Percentiles rank a stretch among this genome's conserved stretches.
These are phyloP conservation scores for Camelus bactrianus DNA, from an alignment of 2,113 vertebrate genomes.

Conservation along the genomic window DNA sequence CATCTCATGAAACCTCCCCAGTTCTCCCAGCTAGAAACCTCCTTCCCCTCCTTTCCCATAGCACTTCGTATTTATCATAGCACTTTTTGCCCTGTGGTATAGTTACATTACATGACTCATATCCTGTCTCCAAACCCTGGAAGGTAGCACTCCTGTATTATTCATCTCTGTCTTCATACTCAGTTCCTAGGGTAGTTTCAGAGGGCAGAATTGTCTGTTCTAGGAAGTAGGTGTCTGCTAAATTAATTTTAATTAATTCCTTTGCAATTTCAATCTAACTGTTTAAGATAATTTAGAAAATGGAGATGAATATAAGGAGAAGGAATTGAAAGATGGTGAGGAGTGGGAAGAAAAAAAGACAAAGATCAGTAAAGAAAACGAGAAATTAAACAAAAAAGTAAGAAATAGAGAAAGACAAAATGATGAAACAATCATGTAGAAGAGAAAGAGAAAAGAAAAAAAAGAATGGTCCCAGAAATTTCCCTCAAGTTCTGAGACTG, in stretches of 20 bases:
- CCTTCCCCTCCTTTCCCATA: neutral
- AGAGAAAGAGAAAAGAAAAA: neutral
- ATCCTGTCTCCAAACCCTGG: neutral
- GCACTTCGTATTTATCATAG: neutral
- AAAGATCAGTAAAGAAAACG: neutral
- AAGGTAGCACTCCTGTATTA: neutral
- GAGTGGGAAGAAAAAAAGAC: neutral
- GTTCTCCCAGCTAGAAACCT: neutral
- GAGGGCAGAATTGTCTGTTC: neutral
- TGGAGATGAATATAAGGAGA: neutral
- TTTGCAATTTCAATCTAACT: neutral
- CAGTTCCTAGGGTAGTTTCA: neutral
- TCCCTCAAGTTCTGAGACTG: neutral
- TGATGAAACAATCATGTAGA: neutral
- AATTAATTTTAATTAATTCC: conserved; percentile 15
- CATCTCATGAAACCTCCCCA: neutral
- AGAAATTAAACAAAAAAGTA: neutral
- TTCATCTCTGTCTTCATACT: neutral
- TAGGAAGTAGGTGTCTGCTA: neutral
- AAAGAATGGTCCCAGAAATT: neutral
- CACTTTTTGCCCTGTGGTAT: neutral
- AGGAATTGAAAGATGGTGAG: neutral
- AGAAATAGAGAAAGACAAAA: neutral
- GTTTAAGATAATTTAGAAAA: neutral
- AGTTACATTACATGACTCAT: neutral